Evolutionary conservation across 2,113 vertebrate species (phyloP).

Genomic region (Tragelaphus scriptus): DNA sequence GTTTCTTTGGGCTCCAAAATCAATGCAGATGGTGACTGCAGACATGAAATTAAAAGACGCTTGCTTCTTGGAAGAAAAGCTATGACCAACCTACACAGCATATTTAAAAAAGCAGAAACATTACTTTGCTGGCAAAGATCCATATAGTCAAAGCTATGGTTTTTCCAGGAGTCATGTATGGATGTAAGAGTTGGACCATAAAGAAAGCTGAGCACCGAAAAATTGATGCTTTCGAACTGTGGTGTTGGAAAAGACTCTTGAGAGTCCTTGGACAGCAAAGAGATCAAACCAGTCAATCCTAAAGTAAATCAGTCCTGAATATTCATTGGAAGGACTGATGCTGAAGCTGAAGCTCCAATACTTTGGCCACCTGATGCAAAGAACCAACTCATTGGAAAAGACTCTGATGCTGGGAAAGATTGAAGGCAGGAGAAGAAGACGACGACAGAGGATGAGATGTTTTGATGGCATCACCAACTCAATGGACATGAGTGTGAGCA

Average conservation of each 20-base stretch:
- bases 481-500: not conserved
- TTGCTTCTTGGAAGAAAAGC: not conserved
- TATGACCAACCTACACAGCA: not conserved
- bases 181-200: not conserved
- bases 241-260: not conserved
- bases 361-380: not conserved
- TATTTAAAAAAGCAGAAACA: not conserved
- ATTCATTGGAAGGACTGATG: not conserved
- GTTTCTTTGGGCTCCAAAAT: not conserved
- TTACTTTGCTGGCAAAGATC: not conserved
- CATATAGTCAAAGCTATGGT: not conserved
- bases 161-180: not conserved
- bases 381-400: not conserved
- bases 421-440: not conserved
- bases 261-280: not conserved
- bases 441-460: not conserved
- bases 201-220: not conserved
- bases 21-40: not conserved
- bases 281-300: not conserved
- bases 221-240: not conserved
- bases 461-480: not conserved
- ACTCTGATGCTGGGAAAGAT: not conserved
- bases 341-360: not conserved
- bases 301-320: not conserved
- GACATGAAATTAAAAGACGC: not conserved